phyloP scores from a whole-genome alignment of 2,888 invertebrate genomes.

The Amphipyra berbera region DNA sequence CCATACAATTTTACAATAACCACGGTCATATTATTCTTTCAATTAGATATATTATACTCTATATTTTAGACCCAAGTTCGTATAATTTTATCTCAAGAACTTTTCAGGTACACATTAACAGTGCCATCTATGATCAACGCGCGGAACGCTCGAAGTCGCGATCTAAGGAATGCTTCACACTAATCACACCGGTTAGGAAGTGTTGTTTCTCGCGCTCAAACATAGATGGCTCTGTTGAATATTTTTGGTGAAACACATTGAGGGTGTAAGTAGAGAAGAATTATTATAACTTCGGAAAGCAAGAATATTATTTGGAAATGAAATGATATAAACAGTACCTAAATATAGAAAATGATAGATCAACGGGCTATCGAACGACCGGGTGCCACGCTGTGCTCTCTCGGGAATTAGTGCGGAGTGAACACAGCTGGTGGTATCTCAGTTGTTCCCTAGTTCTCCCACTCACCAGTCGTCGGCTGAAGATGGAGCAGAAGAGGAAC shows the following conservation, averaged over 20 bases:
- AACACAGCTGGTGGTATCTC: slow-evolving; percentile 99
- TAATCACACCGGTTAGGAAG: slow-evolving; percentile 4
- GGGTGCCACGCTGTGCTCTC: slow-evolving; percentile 99
- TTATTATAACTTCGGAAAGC: neutral
- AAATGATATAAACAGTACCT: slow-evolving; percentile 13
- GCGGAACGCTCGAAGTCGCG: slow-evolving; percentile 35
- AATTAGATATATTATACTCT: no score
- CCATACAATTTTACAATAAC: no score
- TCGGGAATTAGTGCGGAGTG: slow-evolving; percentile 94
- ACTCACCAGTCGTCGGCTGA: slow-evolving; percentile 46
- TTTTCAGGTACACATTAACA: slow-evolving; percentile 27
- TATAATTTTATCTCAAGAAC: neutral
- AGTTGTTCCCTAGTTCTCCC: slow-evolving; percentile 92
- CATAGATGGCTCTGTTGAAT: slow-evolving; percentile 55
- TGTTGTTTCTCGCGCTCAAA: slow-evolving; percentile 48
- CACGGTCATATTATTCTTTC: no score
- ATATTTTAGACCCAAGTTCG: no score
- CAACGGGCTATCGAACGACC: slow-evolving; percentile 91
- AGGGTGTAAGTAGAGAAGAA: neutral
- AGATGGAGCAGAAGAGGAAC: slow-evolving; percentile 6
- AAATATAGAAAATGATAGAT: slow-evolving; percentile 40
- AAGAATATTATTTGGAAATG: neutral
- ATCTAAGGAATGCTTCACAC: slow-evolving; percentile 1
- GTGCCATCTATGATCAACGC: slow-evolving; percentile 68
- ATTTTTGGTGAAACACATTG: neutral